Conservation (phyloP, 2,113 vertebrate genomes). For the Oophaga pumilio region DNA sequence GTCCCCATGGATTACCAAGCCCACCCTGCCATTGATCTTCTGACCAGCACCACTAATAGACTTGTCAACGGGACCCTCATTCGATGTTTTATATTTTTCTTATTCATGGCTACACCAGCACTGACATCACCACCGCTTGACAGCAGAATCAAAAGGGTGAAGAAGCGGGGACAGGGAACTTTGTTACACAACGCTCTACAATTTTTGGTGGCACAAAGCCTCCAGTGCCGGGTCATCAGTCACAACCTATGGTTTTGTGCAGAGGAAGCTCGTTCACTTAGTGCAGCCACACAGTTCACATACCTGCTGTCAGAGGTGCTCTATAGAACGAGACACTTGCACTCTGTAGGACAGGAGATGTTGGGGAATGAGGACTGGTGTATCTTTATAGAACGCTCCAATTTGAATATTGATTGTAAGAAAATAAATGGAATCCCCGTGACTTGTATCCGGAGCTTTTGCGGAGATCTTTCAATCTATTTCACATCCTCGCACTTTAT, state of each 20-base stretch:
- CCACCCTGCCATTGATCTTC: too few species aligned
- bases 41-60: too few species aligned
- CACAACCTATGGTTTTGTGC: not conserved
- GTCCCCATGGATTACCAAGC: too few species aligned
- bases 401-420: conserved; percentile 37
- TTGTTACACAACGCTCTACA: too few species aligned
- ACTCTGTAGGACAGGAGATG: not conserved
- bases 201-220: not conserved
- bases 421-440: conserved; percentile 19
- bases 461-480: conserved; percentile 54
- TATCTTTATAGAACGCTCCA: not conserved
- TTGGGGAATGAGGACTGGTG: not conserved
- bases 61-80: too few species aligned
- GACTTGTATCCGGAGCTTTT: not conserved
- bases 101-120: too few species aligned
- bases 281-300: too few species aligned
- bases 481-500: conserved; percentile 56
- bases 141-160: too few species aligned
- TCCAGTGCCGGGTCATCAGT: not conserved
- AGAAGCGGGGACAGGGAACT: too few species aligned
- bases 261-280: too few species aligned
- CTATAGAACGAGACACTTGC: not conserved
- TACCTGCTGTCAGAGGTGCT: not conserved
- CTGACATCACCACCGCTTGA: too few species aligned
- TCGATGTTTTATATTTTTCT: too few species aligned